A percentile compares a stretch with the other conserved stretches of the same genome.
phyloP scores from a whole-genome alignment of 2,113 vertebrate genomes.

The Oreotrochilus melanogaster region DNA sequence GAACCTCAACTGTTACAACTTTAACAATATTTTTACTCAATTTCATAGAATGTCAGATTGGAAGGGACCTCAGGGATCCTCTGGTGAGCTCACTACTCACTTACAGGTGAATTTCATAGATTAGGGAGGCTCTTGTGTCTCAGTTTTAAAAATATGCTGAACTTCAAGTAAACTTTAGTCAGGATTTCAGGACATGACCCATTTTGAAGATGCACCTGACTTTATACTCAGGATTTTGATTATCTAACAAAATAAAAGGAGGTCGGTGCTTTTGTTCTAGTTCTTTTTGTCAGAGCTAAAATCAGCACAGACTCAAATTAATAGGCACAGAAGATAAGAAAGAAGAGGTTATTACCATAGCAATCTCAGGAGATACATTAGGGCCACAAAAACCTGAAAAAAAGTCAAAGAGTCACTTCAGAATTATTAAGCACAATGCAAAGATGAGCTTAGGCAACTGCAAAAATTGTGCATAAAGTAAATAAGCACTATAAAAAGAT shows the following conservation, averaged over 20 bases:
- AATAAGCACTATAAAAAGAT: neutral
- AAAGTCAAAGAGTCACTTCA: neutral
- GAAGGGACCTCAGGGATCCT: no score
- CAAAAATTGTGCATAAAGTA: neutral
- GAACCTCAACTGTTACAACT: neutral
- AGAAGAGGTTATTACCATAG: constrained; percentile 60
- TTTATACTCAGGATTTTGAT: neutral
- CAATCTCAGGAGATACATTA: constrained; percentile 40
- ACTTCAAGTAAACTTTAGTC: constrained; percentile 43
- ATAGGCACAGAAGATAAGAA: constrained; percentile 32
- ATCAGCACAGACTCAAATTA: constrained; percentile 68
- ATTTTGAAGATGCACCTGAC: constrained; percentile 32
- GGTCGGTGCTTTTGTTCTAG: constrained; percentile 50
- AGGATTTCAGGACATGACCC: constrained; percentile 24
- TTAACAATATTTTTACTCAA: neutral
- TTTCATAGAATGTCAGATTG: no score
- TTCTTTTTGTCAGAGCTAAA: constrained; percentile 50
- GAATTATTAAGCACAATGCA: neutral
- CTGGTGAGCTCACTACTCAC: neutral
- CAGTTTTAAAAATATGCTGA: constrained; percentile 27
- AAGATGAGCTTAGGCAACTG: neutral
- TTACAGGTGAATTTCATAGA: neutral
- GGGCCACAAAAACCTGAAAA: constrained; percentile 30
- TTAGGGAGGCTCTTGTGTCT: neutral
- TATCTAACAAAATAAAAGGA: constrained; percentile 61